phyloP scores from a whole-genome alignment of 2,888 invertebrate genomes.

The Pseudococcus longispinus region DNA sequence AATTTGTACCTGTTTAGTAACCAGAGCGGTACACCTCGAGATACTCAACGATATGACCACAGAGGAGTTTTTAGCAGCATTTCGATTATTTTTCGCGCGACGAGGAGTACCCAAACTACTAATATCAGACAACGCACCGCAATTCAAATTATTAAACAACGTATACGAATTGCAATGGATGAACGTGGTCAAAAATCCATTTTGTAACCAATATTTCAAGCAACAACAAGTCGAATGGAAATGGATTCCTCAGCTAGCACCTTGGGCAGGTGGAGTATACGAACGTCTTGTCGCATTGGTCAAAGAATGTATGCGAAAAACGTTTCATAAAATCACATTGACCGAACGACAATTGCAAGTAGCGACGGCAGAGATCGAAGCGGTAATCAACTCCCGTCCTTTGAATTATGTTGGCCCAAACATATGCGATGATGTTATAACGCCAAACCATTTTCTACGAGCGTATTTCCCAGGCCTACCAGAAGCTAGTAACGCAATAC shows the following conservation, averaged over 20 bases:
- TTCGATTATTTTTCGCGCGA: not conserved
- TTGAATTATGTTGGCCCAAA: not conserved
- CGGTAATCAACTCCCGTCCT: not conserved
- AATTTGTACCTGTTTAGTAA: not conserved
- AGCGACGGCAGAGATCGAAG: not conserved
- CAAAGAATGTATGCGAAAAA: not conserved
- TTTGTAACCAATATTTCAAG: not conserved
- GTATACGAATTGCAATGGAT: not conserved
- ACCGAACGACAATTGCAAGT: not conserved
- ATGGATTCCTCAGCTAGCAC: not conserved
- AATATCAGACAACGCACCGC: not conserved
- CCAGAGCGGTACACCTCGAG: not conserved
- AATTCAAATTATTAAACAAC: not conserved
- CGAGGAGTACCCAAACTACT: not conserved
- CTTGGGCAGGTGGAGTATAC: not conserved
- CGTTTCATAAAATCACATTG: not conserved
- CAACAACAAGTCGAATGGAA: not conserved
- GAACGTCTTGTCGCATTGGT: not conserved
- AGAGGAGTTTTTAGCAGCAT: not conserved
- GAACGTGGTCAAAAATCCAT: too few species aligned
- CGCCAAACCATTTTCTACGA: not conserved
- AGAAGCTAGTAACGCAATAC: not conserved
- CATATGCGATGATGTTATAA: not conserved
- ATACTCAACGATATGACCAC: not conserved
- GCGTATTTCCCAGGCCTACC: not conserved